A percentile compares a stretch with the other conserved stretches of the same genome.
phyloP scores from a whole-genome alignment of 2,888 invertebrate species.

The Nysson spinosus region DNA sequence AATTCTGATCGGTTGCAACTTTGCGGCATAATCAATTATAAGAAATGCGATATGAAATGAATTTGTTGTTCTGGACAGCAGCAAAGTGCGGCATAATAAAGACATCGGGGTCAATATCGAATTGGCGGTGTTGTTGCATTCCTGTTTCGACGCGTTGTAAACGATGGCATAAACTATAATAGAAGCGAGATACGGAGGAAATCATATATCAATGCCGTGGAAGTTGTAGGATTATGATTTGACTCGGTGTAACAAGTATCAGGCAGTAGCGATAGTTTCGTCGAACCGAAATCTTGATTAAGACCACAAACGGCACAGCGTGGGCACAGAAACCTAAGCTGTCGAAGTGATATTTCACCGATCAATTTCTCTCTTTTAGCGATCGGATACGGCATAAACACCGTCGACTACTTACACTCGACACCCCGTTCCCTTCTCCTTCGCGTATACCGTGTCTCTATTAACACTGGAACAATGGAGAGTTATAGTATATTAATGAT shows the following conservation, averaged over 20 bases:
- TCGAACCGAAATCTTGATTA: constrained; percentile 37
- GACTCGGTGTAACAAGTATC: neutral
- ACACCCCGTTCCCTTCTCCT: constrained; percentile 1
- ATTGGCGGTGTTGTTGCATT: constrained; percentile 14
- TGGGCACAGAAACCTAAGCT: neutral
- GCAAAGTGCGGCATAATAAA: constrained; percentile 9
- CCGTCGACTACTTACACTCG: constrained; percentile 13
- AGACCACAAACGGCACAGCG: constrained; percentile 17
- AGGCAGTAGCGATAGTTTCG: constrained; percentile 27
- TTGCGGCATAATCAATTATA: too few species aligned
- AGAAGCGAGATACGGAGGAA: constrained; percentile 1
- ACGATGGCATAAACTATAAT: constrained; percentile 20
- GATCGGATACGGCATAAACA: constrained; percentile 16
- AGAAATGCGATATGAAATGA: too few species aligned
- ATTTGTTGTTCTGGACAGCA: too few species aligned
- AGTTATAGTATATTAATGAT: too few species aligned
- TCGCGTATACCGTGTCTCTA: too few species aligned
- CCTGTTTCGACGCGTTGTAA: neutral
- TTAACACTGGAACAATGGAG: too few species aligned
- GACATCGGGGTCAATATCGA: constrained; percentile 35
- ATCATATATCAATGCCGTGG: constrained; percentile 25
- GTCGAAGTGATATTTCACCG: constrained; percentile 41
- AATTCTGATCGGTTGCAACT: too few species aligned
- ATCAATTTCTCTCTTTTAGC: constrained; percentile 42
- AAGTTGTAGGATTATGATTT: constrained; percentile 9